Percentiles rank a stretch among this genome's conserved stretches.
phyloP scores from a whole-genome alignment of 1,140 invertebrate species.

The Pseudomyrmex cubaensis region DNA sequence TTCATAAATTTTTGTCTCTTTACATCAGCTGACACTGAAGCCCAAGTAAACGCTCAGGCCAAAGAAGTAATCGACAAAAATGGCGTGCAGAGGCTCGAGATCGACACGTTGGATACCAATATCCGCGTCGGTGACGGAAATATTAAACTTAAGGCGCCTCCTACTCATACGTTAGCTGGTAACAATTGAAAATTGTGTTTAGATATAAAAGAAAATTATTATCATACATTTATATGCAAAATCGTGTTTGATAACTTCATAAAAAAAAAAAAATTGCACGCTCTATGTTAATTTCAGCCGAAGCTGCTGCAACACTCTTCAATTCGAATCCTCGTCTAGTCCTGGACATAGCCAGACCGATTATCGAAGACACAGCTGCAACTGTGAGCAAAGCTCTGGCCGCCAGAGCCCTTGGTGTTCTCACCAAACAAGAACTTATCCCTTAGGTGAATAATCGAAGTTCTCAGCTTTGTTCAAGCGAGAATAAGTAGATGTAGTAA shows the following conservation, averaged over 20 bases:
- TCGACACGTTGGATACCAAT: constrained; percentile 87
- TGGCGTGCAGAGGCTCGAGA: constrained; percentile 86
- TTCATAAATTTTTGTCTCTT: constrained; percentile 11
- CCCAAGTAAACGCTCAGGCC: constrained; percentile 85
- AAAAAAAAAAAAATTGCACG: background rate
- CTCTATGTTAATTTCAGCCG: constrained; percentile 83
- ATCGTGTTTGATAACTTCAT: background rate
- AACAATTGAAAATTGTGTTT: constrained; percentile 46
- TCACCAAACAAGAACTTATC: constrained; percentile 87
- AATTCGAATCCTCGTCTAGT: constrained; percentile 89
- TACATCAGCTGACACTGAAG: constrained; percentile 86
- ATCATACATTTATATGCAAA: background rate
- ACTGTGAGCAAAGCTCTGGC: constrained; percentile 86
- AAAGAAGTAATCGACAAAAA: constrained; percentile 87
- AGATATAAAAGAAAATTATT: too few species aligned
- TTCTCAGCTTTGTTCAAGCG: constrained; percentile 20
- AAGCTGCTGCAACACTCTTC: constrained; percentile 88
- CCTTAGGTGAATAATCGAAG: constrained; percentile 57
- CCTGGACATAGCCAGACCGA: constrained; percentile 89
- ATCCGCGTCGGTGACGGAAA: constrained; percentile 87
- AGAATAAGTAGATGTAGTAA: background rate
- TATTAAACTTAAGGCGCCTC: constrained; percentile 85
- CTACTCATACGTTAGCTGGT: constrained; percentile 82
- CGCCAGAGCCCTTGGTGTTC: constrained; percentile 86
- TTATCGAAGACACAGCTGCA: constrained; percentile 89